Base-by-base conservation (phyloP, 2,797 vertebrate species). In the Pitangus sulphuratus region DNA sequence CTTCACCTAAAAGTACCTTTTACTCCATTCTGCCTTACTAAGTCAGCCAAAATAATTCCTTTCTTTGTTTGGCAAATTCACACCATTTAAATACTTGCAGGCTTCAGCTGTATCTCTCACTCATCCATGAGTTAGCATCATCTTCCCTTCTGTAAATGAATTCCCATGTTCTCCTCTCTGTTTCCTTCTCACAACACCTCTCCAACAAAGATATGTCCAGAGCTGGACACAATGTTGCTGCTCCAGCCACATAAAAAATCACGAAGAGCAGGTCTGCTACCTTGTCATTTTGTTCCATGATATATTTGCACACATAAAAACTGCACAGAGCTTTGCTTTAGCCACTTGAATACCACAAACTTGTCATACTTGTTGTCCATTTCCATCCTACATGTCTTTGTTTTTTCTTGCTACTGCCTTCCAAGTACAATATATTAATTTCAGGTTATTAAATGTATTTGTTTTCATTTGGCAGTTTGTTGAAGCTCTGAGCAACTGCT, bases 361-460 rank as follows among this genome's bases (percentile, higher is more conserved):
- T 95, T 76, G 92, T 94, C 26, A 6, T 89, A 90, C 93, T 92
- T 82, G 93, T 89, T 93, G 92, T 94, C 91, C 71, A 75, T 79
- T 89, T 83, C 80, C 70, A 61, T 83, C 84, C 72, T 84, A 71
- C 28, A 9, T 15, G 33, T 48, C 40, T 82, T 95, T 95, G 76
- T 84, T 95, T 95, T 90, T 84, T 86, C 85, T 90, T 69, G 76
- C 48, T 71, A 33, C 84, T 35, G 22, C 66, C 81, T 90, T 84
- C 70, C 62, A 74, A 48, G 93, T 79, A 70, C 77, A 90, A 95
- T 94, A 84, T 84, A 95, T 91, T 96, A 97, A 97, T 97, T 95
- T 94, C 88, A 84, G 88, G 93, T 93, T 95, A 96, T 97, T 97
- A 96, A 95, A 82, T 66, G 40, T 24, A 95, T 90, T 95, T 96